These are phyloP conservation scores for Pammene aurita DNA, from an alignment of 2,888 invertebrate genomes.

Conservation along the genomic window DNA sequence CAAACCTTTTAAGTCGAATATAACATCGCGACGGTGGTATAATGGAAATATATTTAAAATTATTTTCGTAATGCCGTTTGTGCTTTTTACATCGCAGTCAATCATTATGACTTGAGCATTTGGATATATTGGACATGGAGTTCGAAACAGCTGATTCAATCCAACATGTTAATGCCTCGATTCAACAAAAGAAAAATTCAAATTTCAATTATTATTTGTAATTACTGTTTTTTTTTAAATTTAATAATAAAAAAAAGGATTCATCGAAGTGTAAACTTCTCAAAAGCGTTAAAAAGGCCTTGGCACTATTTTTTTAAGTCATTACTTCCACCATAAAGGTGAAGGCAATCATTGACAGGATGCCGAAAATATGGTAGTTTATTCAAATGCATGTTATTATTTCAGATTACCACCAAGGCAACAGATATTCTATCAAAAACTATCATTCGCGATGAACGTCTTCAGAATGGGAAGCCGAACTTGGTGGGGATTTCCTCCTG, in stretches of 20 bases:
- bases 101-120: not conserved
- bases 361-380: not conserved
- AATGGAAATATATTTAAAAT: constrained; percentile 2
- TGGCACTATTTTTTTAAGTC: too few relatives aligned
- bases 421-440: constrained; percentile 24
- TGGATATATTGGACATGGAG: not conserved
- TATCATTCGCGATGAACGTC: constrained; percentile 10
- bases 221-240: not conserved
- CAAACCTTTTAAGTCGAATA: not conserved
- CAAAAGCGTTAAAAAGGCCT: too few relatives aligned
- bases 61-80: not conserved
- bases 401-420: constrained; percentile 23
- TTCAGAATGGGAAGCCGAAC: constrained; percentile 12
- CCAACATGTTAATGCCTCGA: not conserved
- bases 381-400: constrained; percentile 3
- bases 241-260: too few relatives aligned
- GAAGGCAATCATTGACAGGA: too few relatives aligned
- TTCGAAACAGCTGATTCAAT: not conserved
- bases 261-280: too few relatives aligned
- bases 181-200: not conserved
- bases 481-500: constrained; percentile 29
- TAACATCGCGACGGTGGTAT: not conserved
- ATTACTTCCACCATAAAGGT: too few relatives aligned
- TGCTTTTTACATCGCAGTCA: not conserved
- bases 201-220: constrained; percentile 25